Conservation (phyloP, 1,140 invertebrate genomes). For the Panonychus citri region DNA sequence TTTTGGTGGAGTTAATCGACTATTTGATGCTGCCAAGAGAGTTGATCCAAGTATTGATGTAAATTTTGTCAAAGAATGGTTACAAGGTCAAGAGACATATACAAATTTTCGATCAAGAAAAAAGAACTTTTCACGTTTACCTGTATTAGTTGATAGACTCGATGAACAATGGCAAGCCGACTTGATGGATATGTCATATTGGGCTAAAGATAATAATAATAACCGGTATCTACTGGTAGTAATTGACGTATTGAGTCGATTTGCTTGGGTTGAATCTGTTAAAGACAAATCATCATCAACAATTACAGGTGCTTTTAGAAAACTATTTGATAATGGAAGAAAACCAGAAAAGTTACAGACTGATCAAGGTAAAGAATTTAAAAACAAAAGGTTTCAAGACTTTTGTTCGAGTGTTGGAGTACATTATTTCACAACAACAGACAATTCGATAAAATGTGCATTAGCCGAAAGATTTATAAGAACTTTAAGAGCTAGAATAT, state of each 20-base stretch:
- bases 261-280: conserved; percentile 13
- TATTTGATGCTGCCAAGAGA: background rate
- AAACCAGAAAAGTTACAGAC: conserved; percentile 6
- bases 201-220: conserved; percentile 11
- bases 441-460: conserved; percentile 22
- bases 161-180: conserved; percentile 16
- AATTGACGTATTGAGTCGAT: conserved; percentile 17
- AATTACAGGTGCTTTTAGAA: conserved; percentile 9
- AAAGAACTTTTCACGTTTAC: conserved; percentile 13
- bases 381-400: conserved; percentile 14
- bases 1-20: background rate
- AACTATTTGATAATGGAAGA: conserved; percentile 9
- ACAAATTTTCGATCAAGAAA: conserved; percentile 12
- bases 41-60: background rate
- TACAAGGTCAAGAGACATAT: conserved; percentile 13
- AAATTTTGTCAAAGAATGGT: conserved; percentile 11
- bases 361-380: conserved; percentile 7
- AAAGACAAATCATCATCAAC: conserved; percentile 11
- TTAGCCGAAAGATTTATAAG: conserved; percentile 26
- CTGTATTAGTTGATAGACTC: conserved; percentile 5
- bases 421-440: conserved; percentile 23
- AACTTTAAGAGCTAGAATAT: conserved; percentile 25
- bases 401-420: conserved; percentile 20
- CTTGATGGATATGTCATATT: conserved; percentile 12
- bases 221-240: conserved; percentile 13